phyloP scores from a whole-genome alignment of 37 sponge, comb jelly and placozoan species.

The Aphrocallistes beatrix region DNA sequence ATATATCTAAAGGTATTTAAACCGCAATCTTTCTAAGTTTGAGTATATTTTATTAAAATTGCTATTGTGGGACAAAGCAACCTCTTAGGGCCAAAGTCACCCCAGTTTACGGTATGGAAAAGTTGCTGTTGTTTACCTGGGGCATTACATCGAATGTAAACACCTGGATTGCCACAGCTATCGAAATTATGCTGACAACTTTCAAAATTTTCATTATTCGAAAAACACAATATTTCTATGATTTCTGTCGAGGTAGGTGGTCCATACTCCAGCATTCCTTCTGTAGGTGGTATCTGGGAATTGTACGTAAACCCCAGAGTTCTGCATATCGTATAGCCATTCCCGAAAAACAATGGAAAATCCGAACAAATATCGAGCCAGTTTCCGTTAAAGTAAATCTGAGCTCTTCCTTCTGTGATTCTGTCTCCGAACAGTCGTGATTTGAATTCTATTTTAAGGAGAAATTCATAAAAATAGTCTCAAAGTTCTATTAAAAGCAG shows the following conservation, averaged over 20 bases:
- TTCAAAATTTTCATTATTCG: neutral
- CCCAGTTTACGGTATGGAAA: too few relatives aligned
- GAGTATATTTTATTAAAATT: too few relatives aligned
- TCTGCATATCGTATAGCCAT: constrained; percentile 25
- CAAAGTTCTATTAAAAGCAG: too few relatives aligned
- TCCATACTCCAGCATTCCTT: neutral
- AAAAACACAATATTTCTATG: neutral
- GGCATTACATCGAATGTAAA: neutral
- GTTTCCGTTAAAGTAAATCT: constrained; percentile 39
- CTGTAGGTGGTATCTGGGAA: neutral
- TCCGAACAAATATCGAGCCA: constrained; percentile 49
- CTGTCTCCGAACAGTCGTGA: constrained; percentile 25
- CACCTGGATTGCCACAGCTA: neutral
- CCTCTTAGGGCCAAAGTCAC: too few relatives aligned
- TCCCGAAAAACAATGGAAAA: neutral
- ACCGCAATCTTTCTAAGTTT: too few relatives aligned
- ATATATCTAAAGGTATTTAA: too few relatives aligned
- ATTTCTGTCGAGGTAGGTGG: neutral
- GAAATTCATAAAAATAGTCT: too few relatives aligned
- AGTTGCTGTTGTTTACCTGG: too few relatives aligned
- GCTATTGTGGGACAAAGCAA: too few relatives aligned
- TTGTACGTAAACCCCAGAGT: constrained; percentile 34
- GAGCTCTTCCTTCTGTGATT: constrained; percentile 34
- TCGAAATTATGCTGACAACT: neutral
- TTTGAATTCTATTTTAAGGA: too few relatives aligned